These are phyloP conservation scores for Mesaphorura yosii DNA, from an alignment of 1,140 invertebrate genomes.

Conservation along the genomic window DNA sequence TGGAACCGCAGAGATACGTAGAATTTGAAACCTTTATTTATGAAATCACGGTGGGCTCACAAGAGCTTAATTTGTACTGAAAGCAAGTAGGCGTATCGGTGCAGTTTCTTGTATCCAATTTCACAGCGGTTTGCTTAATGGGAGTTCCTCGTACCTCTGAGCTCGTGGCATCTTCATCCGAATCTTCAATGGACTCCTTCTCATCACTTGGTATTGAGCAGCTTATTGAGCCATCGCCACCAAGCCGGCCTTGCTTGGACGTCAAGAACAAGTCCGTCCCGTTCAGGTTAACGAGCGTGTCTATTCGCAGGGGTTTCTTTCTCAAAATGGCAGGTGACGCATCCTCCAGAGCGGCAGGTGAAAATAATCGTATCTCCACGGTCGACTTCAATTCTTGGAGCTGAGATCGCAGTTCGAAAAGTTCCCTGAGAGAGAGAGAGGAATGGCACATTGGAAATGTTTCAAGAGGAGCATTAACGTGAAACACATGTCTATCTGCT, in stretches of 20 bases:
- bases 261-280: conserved; percentile 22
- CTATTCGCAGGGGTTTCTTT: conserved; percentile 21
- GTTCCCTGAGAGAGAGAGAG: conserved; percentile 23
- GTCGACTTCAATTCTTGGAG: conserved; percentile 27
- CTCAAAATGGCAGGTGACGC: conserved; percentile 11
- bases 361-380: conserved; percentile 27
- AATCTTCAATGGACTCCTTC: conserved; percentile 29
- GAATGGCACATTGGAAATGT: no score
- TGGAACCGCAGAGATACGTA: no score
- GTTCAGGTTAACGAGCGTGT: conserved; percentile 30
- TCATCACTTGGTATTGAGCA: conserved; percentile 31
- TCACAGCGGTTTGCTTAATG: no score
- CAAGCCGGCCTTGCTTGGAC: conserved; percentile 8
- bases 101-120: no score
- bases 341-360: conserved; percentile 24
- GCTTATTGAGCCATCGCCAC: conserved; percentile 23
- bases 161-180: neutral
- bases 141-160: neutral
- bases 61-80: no score
- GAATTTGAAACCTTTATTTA: no score
- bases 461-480: no score
- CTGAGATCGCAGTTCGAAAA: conserved; percentile 30
- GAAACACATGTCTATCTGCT: no score
- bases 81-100: no score
- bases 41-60: no score